A percentile compares a stretch with the other conserved stretches of the same genome.
Conservation (phyloP, 23 tunicate genomes). For the Trididemnum nubilum region DNA sequence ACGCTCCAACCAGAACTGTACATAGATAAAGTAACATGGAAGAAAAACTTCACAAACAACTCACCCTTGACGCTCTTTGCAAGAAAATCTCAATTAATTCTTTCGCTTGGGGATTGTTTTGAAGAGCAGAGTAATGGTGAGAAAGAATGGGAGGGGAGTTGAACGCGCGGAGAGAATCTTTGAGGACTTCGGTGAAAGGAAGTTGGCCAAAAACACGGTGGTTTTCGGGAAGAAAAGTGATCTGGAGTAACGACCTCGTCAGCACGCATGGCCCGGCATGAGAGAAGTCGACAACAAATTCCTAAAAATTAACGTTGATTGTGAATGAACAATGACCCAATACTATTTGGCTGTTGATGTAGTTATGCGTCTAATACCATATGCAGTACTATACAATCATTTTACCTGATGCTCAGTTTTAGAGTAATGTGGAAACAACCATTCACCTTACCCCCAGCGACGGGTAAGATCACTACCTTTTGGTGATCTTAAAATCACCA, state of each 20-base stretch:
- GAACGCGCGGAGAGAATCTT: constrained; percentile 75
- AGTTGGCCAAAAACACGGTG: constrained; percentile 55
- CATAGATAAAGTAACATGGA: too few relatives aligned
- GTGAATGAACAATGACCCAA: not conserved
- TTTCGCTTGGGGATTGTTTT: constrained; percentile 50
- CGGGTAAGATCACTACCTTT: too few relatives aligned
- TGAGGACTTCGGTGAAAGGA: constrained; percentile 52
- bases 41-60: too few relatives aligned
- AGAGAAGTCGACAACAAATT: constrained; percentile 65
- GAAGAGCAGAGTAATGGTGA: constrained; percentile 37
- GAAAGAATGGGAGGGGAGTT: constrained; percentile 71
- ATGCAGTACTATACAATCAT: too few relatives aligned
- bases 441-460: too few relatives aligned
- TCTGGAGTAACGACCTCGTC: constrained; percentile 74
- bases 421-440: too few relatives aligned
- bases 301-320: constrained; percentile 34
- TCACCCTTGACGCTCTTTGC: constrained; percentile 69
- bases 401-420: too few relatives aligned
- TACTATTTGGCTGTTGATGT: not conserved
- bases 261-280: constrained; percentile 66
- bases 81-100: constrained; percentile 53
- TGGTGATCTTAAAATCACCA: too few relatives aligned
- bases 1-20: too few relatives aligned
- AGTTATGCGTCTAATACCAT: too few relatives aligned
- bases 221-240: constrained; percentile 69